These are phyloP conservation scores for Osmerus eperlanus DNA, from an alignment of 2,113 vertebrate species.

Conservation along the genomic window DNA sequence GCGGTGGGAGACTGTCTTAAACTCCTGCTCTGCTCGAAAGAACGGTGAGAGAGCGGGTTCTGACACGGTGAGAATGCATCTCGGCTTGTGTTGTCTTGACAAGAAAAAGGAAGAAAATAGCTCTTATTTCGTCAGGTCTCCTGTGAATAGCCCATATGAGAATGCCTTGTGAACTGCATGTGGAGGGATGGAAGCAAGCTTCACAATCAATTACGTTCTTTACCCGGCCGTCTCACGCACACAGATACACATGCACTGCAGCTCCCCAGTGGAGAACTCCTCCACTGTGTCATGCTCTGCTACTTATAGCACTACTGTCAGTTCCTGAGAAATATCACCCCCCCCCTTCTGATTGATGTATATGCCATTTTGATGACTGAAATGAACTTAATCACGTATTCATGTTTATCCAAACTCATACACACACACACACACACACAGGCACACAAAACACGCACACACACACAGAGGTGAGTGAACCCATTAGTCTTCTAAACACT, in stretches of 20 bases:
- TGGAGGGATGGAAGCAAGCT: not conserved
- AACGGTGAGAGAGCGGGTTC: too few species aligned
- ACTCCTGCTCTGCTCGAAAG: too few species aligned
- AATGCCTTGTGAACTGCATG: not conserved
- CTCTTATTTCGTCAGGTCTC: constrained; percentile 28
- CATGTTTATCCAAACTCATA: not conserved
- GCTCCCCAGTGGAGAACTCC: constrained; percentile 2
- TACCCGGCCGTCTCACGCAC: not conserved
- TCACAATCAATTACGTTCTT: not conserved
- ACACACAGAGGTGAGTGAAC: constrained; percentile 35
- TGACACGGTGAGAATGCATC: too few species aligned
- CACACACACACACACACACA: constrained; percentile 7
- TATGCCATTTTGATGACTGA: too few species aligned
- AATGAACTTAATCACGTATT: constrained; percentile 28
- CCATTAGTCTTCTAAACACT: constrained; percentile 60
- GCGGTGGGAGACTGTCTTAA: too few species aligned
- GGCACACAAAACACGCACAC: not conserved
- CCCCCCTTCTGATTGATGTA: too few species aligned
- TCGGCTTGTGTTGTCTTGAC: too few species aligned
- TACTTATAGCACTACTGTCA: constrained; percentile 31
- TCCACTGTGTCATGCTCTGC: constrained; percentile 15
- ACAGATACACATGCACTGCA: not conserved
- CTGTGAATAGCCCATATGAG: not conserved
- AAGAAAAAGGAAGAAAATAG: too few species aligned
- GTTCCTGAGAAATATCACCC: constrained; percentile 28